phyloP scores from a whole-genome alignment of 2,113 vertebrate genomes.

The Acanthochromis polyacanthus region DNA sequence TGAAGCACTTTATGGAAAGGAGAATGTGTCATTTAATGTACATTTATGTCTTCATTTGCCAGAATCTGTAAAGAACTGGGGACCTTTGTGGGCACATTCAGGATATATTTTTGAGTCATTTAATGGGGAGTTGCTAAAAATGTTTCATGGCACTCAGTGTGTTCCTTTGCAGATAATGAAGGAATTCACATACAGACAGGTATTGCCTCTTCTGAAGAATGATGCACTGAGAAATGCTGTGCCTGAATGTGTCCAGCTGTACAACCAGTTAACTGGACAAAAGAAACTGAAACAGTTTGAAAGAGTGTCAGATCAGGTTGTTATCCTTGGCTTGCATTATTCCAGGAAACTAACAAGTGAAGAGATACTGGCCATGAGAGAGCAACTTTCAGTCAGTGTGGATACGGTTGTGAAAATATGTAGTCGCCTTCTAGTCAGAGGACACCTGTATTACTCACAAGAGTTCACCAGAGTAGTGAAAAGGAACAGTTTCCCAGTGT shows the following conservation, averaged over 20 bases:
- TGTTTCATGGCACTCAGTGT: slow-evolving; percentile 45
- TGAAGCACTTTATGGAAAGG: neutral
- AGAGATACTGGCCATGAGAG: neutral
- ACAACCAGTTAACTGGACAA: slow-evolving; percentile 40
- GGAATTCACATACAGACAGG: slow-evolving; percentile 31
- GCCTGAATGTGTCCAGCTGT: slow-evolving; percentile 34
- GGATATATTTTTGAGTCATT: slow-evolving; percentile 17
- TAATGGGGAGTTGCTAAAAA: slow-evolving; percentile 44
- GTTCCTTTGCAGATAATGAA: slow-evolving; percentile 49
- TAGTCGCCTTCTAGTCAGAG: neutral
- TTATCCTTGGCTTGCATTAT: too few species aligned
- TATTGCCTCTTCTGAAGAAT: slow-evolving; percentile 37
- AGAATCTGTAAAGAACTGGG: slow-evolving; percentile 12
- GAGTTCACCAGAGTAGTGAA: too few species aligned
- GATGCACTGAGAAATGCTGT: neutral
- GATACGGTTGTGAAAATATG: slow-evolving; percentile 1
- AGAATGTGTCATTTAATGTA: slow-evolving; percentile 48
- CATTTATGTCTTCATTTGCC: slow-evolving; percentile 59
- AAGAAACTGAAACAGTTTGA: slow-evolving; percentile 20
- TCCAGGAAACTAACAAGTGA: neutral
- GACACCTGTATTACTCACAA: neutral
- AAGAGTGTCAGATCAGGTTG: slow-evolving; percentile 7
- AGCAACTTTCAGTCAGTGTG: neutral
- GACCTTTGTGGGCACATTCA: slow-evolving; percentile 48
- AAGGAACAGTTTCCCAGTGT: neutral